A percentile compares a stretch with the other conserved stretches of the same genome.
These are phyloP conservation scores for Andrena fulva DNA, from an alignment of 2,888 invertebrate genomes.

Conservation along the genomic window DNA sequence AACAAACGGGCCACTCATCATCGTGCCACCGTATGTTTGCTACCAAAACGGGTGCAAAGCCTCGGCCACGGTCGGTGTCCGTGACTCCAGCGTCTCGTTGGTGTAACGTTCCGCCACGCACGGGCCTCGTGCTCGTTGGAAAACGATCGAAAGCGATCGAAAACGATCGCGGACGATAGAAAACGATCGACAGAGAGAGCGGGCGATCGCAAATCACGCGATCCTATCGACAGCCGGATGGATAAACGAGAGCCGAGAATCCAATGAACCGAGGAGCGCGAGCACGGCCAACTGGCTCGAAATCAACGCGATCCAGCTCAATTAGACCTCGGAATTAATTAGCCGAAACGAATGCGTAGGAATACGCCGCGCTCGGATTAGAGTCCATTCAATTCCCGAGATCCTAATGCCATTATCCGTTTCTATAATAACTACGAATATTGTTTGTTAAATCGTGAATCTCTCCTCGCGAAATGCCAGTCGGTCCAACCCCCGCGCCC, in stretches of 20 bases:
- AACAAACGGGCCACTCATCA: constrained; percentile 68
- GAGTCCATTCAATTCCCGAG: neutral
- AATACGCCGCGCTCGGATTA: neutral
- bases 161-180: neutral
- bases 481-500: neutral
- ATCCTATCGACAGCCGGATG: neutral
- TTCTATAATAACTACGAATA: neutral
- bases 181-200: neutral
- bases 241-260: constrained; percentile 17
- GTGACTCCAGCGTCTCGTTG: constrained; percentile 55
- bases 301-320: constrained; percentile 18
- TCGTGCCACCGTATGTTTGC: constrained; percentile 63
- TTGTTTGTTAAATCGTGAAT: neutral
- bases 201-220: constrained; percentile 13
- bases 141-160: constrained; percentile 20
- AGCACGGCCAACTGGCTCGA: constrained; percentile 2
- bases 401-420: too few relatives aligned
- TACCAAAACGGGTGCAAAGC: constrained; percentile 58
- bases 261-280: neutral
- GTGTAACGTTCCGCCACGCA: constrained; percentile 1
- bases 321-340: constrained; percentile 30
- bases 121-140: neutral
- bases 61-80: constrained; percentile 36
- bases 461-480: neutral
- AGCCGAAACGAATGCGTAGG: constrained; percentile 3